Conservation (phyloP, 2,888 invertebrate genomes). For the Ypsolopha scabrella region DNA sequence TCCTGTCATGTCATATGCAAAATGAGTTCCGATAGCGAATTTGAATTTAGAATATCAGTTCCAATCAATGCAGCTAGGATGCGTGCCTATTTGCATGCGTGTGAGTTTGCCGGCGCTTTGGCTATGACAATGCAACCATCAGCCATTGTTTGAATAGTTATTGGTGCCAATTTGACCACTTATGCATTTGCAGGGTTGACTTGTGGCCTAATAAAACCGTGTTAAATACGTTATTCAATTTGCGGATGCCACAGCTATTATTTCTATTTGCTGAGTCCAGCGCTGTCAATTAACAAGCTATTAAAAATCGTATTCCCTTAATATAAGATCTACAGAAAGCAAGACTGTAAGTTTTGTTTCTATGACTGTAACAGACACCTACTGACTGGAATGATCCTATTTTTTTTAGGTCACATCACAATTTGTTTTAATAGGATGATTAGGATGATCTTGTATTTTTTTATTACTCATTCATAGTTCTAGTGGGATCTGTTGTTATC, state of each 20-base stretch:
- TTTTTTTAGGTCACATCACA: too few relatives aligned
- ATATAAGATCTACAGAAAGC: too few relatives aligned
- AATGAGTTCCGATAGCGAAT: too few relatives aligned
- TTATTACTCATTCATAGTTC: too few relatives aligned
- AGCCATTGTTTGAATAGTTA: neutral
- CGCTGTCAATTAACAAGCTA: slow-evolving; percentile 2
- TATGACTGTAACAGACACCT: too few relatives aligned
- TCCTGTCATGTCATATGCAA: too few relatives aligned
- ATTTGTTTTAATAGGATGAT: too few relatives aligned
- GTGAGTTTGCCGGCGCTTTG: neutral
- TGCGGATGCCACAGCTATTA: slow-evolving; percentile 53
- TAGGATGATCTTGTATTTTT: too few relatives aligned
- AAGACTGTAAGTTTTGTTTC: too few relatives aligned
- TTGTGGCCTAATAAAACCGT: slow-evolving; percentile 12
- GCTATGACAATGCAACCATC: neutral
- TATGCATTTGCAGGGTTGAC: neutral
- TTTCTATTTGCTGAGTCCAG: slow-evolving; percentile 34
- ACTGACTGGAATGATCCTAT: too few relatives aligned
- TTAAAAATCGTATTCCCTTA: too few relatives aligned
- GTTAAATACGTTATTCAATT: slow-evolving; percentile 59
- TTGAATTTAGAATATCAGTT: neutral
- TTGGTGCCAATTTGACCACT: neutral
- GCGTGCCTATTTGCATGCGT: neutral
- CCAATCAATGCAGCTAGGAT: neutral
- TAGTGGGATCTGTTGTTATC: too few relatives aligned